Evolutionary conservation across 1,140 invertebrate genomes (phyloP), one percentile per base, ranked within the genome.

Genomic region (Tetragnatha versicolor): DNA sequence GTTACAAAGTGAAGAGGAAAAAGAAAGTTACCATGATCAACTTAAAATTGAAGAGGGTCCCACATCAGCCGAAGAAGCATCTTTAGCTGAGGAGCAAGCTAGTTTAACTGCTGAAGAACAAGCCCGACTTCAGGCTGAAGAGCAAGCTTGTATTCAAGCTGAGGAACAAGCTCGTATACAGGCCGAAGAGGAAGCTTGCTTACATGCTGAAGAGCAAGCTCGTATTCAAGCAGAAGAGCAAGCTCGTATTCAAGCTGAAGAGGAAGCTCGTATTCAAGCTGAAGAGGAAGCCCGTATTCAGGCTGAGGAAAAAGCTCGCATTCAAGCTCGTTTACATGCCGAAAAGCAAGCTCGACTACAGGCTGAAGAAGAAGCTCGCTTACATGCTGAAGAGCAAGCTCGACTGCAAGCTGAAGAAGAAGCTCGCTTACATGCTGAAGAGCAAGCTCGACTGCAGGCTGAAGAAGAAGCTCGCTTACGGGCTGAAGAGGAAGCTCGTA

Each of bases 401-500:
- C 61, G 29, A n/a, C 2, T 66, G 0, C 20, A 35, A 49, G 63
- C 42, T 33, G 39, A 60, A 53, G 58, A 47, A 75, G 25, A 37
- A 29, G 47, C 55, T 58, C 31, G 45, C 39, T n/a, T 3, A 31
- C 25, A 73, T 75, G 51, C 37, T 35, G 22, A 69, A 63, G 33
- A 76, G 65, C 20, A 31, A 1, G 60, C 66, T 17, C 49, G 20
- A 35, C 2, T 35, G 14, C 53, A 33, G 31, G 35, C 14, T 14
- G 42, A 65, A 58, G 45, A 68, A 58, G 31, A 73, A 73, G 27
- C 25, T 22, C 45, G 58, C 51, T 17, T 53, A 60, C 66, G 61
- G 60, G 83, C 85, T 60, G 81, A 72, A 51, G 83, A 85, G 65
- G 81, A 81, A 61, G 83, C 84, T 58, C 84, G 85, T 80, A 27